These are phyloP conservation scores for Andrena chrysosceles DNA, from an alignment of 2,888 invertebrate species.

Conservation along the genomic window DNA sequence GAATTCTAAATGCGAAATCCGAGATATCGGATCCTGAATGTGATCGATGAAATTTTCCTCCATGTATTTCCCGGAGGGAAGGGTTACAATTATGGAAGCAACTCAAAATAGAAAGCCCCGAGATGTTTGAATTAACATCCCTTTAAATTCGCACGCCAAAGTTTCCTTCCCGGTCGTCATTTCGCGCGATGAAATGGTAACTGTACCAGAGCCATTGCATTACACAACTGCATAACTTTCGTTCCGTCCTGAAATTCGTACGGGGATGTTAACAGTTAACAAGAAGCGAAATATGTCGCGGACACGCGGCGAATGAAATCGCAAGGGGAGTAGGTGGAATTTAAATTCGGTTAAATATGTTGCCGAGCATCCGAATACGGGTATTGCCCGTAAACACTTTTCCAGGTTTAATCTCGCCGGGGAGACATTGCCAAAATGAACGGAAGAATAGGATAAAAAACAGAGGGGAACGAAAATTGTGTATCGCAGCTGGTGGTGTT, in stretches of 20 bases:
- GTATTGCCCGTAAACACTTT: conserved; percentile 29
- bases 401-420: conserved; percentile 46
- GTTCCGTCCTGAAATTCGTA: neutral
- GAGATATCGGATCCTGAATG: too few relatives aligned
- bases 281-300: conserved; percentile 3
- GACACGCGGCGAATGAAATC: neutral
- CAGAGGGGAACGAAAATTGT: neutral
- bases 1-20: too few relatives aligned
- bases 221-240: neutral
- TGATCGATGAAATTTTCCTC: neutral
- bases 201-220: neutral
- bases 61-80: neutral
- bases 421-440: conserved; percentile 20
- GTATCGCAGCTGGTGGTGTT: conserved; percentile 9
- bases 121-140: too few relatives aligned
- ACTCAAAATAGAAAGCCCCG: too few relatives aligned
- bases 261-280: conserved; percentile 25
- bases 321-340: conserved; percentile 8
- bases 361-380: conserved; percentile 17
- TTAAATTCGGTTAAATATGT: conserved; percentile 37
- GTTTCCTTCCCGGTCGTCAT: neutral
- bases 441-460: too few relatives aligned
- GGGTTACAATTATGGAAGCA: neutral
- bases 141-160: too few relatives aligned
- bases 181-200: neutral